These are phyloP conservation scores for Trichacis sp. DNA, from an alignment of 2,888 invertebrate genomes.

Conservation along the genomic window DNA sequence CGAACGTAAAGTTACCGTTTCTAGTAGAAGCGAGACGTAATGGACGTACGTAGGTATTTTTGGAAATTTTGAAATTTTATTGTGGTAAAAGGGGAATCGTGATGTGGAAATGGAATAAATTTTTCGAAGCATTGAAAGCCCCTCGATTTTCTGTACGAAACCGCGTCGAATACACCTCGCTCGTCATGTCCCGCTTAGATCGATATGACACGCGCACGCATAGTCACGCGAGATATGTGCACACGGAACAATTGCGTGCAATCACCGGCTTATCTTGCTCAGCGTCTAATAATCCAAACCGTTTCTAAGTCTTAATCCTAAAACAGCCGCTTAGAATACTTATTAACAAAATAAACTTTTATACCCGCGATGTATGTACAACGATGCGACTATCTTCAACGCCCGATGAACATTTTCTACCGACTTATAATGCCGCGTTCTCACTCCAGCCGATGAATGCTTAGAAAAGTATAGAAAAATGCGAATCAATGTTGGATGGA, in stretches of 20 bases:
- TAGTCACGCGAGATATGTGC: conserved; percentile 1
- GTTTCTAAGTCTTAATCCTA: conserved; percentile 2
- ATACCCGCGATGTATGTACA: not conserved
- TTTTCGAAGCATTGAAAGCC: no score
- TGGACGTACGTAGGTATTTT: no score
- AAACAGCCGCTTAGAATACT: conserved; percentile 1
- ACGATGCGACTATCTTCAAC: not conserved
- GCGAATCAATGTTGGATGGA: not conserved
- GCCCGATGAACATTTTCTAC: not conserved
- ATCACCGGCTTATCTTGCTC: not conserved
- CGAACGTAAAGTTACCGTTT: no score
- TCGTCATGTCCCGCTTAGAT: not conserved
- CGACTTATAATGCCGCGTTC: not conserved
- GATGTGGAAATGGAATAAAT: not conserved
- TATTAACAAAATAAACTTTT: conserved; percentile 1
- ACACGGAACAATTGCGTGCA: not conserved
- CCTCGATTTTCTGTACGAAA: no score
- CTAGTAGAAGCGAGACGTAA: no score
- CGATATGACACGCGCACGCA: conserved; percentile 4
- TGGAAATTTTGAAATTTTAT: no score
- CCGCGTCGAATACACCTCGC: conserved; percentile 1
- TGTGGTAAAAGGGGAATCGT: not conserved
- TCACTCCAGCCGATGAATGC: not conserved
- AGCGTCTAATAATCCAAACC: conserved; percentile 8
- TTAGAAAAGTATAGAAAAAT: conserved; percentile 12